phyloP scores from a whole-genome alignment of 1,140 invertebrate species.

The Heliconius congener region DNA sequence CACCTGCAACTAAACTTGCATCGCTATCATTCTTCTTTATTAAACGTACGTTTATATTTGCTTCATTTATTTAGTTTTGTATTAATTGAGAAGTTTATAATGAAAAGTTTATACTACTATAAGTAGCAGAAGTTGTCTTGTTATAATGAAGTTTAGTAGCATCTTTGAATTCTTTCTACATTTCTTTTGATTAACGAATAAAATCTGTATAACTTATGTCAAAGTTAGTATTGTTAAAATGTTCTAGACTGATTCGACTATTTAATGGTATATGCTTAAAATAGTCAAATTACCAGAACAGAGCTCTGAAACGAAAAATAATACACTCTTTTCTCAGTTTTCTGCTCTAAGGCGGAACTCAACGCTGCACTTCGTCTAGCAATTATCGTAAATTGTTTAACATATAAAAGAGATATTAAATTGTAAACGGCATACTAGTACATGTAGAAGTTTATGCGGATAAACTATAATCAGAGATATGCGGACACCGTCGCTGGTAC shows the following conservation, averaged over 20 bases:
- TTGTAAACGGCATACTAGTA: not conserved
- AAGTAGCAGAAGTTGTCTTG: not conserved
- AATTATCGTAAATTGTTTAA: not conserved
- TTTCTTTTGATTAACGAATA: not conserved
- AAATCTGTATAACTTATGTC: not conserved
- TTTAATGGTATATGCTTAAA: too few species aligned
- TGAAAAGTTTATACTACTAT: not conserved
- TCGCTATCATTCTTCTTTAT: constrained; percentile 6
- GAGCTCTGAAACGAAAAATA: too few species aligned
- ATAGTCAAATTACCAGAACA: too few species aligned
- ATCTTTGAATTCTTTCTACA: not conserved
- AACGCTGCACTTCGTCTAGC: too few species aligned
- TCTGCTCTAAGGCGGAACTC: too few species aligned
- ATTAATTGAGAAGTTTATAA: not conserved
- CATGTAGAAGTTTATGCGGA: not conserved
- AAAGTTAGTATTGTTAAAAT: not conserved
- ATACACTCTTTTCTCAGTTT: too few species aligned
- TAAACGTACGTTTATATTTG: constrained; percentile 19
- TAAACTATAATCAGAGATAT: not conserved
- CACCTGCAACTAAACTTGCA: constrained; percentile 17
- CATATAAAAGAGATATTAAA: not conserved
- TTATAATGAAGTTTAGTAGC: not conserved
- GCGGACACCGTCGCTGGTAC: not conserved
- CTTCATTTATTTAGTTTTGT: constrained; percentile 4
- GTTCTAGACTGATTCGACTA: not conserved